Conservation (phyloP, 2,113 vertebrate species). For the Melospiza melodia region DNA sequence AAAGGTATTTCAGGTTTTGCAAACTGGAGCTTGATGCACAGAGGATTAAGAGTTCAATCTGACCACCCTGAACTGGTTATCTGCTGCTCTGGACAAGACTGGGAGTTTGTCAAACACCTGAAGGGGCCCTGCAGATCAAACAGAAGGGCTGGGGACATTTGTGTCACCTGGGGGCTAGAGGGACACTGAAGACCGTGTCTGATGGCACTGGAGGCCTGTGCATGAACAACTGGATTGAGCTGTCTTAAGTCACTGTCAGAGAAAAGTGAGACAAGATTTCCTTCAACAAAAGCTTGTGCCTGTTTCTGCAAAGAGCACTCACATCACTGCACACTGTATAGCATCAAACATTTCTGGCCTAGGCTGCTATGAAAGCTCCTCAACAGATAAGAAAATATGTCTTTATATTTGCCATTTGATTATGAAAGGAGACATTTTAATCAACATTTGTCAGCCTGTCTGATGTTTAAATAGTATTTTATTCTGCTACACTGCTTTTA, state of each 20-base stretch:
- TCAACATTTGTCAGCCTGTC: background rate
- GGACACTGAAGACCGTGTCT: background rate
- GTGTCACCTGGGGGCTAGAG: background rate
- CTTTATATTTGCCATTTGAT: conserved; percentile 32
- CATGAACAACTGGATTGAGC: background rate
- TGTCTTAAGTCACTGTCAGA: background rate
- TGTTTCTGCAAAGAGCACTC: background rate
- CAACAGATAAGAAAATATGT: background rate
- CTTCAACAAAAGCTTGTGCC: background rate
- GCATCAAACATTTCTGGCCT: background rate
- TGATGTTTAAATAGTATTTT: background rate
- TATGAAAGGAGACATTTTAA: conserved; percentile 25
- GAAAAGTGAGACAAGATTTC: background rate
- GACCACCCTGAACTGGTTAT: background rate
- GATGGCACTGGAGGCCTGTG: background rate
- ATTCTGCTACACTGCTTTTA: background rate
- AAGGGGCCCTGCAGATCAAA: background rate
- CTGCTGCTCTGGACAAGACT: background rate
- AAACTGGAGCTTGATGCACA: background rate
- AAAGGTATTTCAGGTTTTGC: background rate
- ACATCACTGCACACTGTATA: background rate
- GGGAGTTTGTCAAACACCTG: background rate
- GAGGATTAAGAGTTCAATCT: background rate
- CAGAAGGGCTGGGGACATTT: background rate
- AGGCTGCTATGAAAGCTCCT: background rate